Base-by-base conservation (phyloP, 2,797 vertebrate species). In the Bucorvus abyssinicus region DNA sequence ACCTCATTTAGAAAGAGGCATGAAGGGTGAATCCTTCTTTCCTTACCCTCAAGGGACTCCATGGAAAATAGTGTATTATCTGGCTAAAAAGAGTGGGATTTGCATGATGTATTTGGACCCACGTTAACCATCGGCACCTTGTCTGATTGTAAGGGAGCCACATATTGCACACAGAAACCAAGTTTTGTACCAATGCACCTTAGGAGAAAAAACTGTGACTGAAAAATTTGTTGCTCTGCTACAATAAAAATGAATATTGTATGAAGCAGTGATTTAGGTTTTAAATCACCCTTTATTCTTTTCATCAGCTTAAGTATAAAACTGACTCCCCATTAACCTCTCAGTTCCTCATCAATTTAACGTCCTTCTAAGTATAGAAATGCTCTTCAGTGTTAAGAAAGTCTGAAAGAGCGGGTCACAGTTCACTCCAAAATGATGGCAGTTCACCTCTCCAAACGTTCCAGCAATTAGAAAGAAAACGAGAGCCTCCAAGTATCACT, bases 1-100 rank as follows among this genome's bases (percentile, higher is more conserved):
- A 88, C 84, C 80, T 96, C 87, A 77, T 87, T 92, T 80, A 93
- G 40, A 69, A 83, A 93, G 87, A 84, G 89, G 80, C 75, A 84
- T 30, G 70, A 71, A 93, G 3, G 44, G 50, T 84, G 82, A 90
- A 53, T 77, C 44, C 42, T 61, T 73, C 60, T 73, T 57, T 64
- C 61, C 44, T 88, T 56, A 42, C 14, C 79, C 53, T 70, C 63
- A 56, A 67, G 24, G 32, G 63, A 76, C 14, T 27, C 22, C 30
- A 64, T 4, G 13, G 70, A 82, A 95, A 90, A 87, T 32, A 64
- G 52, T 14, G 1, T 5, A 76, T 34, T 5, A 76, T 34, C 57
- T 53, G 26, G 77, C 29, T 85, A 86, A 80, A 84, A 56, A 40
- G 45, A 89, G 65, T 10, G 38, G 53, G 34, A 75, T 83, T 77